A percentile compares a stretch with the other conserved stretches of the same genome.
Conservation (phyloP, 2,113 vertebrate species). For the Copsychus sechellarum region DNA sequence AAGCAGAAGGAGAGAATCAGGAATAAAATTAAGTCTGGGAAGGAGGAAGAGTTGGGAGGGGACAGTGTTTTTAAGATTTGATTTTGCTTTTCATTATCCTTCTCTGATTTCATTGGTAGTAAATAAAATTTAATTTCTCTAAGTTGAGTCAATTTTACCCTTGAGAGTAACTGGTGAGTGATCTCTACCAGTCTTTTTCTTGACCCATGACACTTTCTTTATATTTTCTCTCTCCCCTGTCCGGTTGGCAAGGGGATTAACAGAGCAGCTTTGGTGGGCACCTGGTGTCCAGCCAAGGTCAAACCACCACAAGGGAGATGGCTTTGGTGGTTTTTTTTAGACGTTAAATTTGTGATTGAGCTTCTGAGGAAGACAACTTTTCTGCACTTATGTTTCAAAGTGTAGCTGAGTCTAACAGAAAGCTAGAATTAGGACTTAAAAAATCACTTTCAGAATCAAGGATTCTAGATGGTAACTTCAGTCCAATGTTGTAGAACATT, state of each 20-base stretch:
- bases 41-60: not conserved
- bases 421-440: not conserved
- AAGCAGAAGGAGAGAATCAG: not conserved
- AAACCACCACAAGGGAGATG: not conserved
- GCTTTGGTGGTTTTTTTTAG: not conserved
- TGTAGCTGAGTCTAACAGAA: not conserved
- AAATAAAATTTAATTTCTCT: not conserved
- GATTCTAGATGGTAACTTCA: not conserved
- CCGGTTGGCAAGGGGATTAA: not conserved
- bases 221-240: not conserved
- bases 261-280: not conserved
- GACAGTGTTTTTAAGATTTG: not conserved
- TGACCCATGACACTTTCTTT: not conserved
- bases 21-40: not conserved
- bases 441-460: not conserved
- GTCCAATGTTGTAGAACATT: not conserved
- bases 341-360: not conserved
- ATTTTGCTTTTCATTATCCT: not conserved
- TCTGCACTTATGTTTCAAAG: not conserved
- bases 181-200: not conserved
- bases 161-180: not conserved
- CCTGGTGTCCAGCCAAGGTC: not conserved
- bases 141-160: not conserved
- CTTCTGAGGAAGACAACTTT: not conserved
- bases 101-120: not conserved